These are phyloP conservation scores for Sebastolobus alascanus DNA, from an alignment of 2,797 vertebrate genomes.

Conservation along the genomic window DNA sequence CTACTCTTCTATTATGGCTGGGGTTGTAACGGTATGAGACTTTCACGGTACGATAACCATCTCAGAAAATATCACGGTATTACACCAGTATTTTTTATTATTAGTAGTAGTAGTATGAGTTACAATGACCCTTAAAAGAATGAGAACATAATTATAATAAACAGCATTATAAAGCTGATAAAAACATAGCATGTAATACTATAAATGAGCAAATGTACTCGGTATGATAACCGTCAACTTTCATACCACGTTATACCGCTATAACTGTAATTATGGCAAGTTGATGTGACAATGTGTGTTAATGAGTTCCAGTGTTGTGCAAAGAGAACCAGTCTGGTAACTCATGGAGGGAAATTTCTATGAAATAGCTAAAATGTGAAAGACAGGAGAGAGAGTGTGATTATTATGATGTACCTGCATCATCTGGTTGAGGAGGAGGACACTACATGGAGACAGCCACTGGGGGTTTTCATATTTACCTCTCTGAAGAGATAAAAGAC, in stretches of 20 bases:
- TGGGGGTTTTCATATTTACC: constrained; percentile 91
- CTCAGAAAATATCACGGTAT: no score
- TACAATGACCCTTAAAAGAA: no score
- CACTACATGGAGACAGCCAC: constrained; percentile 92
- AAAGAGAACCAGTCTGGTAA: neutral
- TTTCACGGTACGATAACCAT: no score
- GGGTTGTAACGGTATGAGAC: no score
- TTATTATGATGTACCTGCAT: constrained; percentile 88
- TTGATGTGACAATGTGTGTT: neutral
- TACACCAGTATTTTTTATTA: no score
- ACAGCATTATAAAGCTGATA: no score
- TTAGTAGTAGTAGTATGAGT: no score
- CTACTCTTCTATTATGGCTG: neutral
- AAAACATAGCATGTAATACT: no score
- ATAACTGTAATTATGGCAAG: neutral
- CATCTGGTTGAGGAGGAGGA: constrained; percentile 93
- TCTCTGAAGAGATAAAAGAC: constrained; percentile 79
- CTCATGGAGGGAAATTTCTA: neutral
- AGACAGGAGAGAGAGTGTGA: neutral
- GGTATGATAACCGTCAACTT: no score
- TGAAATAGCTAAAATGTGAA: neutral
- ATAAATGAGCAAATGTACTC: no score
- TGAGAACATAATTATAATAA: no score
- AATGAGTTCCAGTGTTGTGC: neutral
- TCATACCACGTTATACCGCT: no score